These are phyloP conservation scores for Amphiprion percula DNA, from an alignment of 2,113 vertebrate species.

Conservation along the genomic window DNA sequence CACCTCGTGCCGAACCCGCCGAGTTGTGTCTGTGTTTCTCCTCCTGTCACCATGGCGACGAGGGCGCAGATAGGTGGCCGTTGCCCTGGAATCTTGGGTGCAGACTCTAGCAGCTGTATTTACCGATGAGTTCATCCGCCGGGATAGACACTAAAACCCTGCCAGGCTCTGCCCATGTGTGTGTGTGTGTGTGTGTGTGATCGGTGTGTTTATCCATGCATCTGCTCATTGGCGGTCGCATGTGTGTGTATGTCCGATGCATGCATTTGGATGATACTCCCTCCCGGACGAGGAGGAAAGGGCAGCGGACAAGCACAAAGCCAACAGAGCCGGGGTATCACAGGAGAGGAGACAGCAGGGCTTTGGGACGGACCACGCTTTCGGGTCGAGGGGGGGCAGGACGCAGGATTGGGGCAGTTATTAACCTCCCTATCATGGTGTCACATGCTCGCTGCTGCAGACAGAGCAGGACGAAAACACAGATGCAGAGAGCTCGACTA, in stretches of 20 bases:
- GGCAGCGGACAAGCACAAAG: slow-evolving; percentile 56
- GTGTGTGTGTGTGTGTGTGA: slow-evolving; percentile 13
- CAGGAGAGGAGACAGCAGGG: slow-evolving; percentile 34
- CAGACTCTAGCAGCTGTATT: slow-evolving; percentile 85
- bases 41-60: slow-evolving; percentile 66
- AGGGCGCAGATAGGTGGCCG: slow-evolving; percentile 56
- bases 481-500: slow-evolving; percentile 39
- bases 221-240: background rate
- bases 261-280: slow-evolving; percentile 54
- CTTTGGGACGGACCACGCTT: slow-evolving; percentile 23
- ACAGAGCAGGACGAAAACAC: slow-evolving; percentile 56
- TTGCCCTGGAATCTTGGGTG: slow-evolving; percentile 69
- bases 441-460: slow-evolving; percentile 62
- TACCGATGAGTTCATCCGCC: slow-evolving; percentile 77
- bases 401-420: slow-evolving; percentile 41
- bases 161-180: slow-evolving; percentile 16
- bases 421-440: slow-evolving; percentile 58
- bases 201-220: slow-evolving; percentile 2
- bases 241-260: slow-evolving; percentile 2
- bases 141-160: slow-evolving; percentile 52
- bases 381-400: background rate
- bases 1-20: background rate
- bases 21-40: slow-evolving; percentile 62
- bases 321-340: slow-evolving; percentile 31
- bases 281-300: slow-evolving; percentile 59